Conservation (phyloP, 2,888 invertebrate genomes). For the Andrena flavipes region DNA sequence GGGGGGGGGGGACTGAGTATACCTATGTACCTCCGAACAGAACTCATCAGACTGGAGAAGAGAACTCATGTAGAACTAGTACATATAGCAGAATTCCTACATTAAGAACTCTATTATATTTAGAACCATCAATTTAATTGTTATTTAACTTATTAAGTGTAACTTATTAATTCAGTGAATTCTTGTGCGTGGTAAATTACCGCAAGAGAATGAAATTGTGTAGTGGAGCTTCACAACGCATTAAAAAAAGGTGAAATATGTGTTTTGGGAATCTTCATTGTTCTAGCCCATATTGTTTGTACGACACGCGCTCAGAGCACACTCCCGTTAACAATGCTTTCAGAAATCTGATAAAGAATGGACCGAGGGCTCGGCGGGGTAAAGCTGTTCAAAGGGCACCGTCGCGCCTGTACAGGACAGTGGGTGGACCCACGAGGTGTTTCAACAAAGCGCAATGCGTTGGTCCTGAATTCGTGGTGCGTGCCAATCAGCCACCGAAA, state of each 20-base stretch:
- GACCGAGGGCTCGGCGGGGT: conserved; percentile 85
- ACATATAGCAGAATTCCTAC: no score
- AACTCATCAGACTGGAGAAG: no score
- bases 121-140: no score
- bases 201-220: no score
- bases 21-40: no score
- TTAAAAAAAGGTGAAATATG: not conserved
- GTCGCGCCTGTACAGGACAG: conserved; percentile 89
- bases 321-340: conserved; percentile 45
- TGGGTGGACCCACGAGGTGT: conserved; percentile 85
- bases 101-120: no score
- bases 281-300: not conserved
- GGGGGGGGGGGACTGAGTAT: no score
- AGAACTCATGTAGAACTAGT: no score
- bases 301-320: not conserved
- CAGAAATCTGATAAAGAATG: conserved; percentile 75
- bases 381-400: conserved; percentile 91
- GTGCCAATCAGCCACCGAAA: conserved; percentile 89
- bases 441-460: conserved; percentile 85
- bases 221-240: conserved; percentile 2
- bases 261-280: not conserved
- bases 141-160: no score
- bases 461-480: conserved; percentile 92
- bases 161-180: no score
- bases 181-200: no score